phyloP scores from a whole-genome alignment of 2,888 invertebrate genomes.

The Drosophila trichaetosa region DNA sequence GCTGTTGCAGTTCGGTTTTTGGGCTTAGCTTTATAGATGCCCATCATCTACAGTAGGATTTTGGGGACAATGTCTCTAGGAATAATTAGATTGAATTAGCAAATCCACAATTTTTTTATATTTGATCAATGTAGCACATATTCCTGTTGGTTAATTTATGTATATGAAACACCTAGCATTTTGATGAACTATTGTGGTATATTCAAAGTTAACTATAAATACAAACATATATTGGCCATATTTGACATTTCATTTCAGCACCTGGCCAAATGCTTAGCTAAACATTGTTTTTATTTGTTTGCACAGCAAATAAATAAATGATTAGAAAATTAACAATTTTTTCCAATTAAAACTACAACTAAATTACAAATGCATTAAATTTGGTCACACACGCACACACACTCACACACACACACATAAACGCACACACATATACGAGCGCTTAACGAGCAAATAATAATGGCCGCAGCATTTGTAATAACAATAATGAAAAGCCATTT shows the following conservation, averaged over 20 bases:
- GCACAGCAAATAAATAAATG: constrained; percentile 64
- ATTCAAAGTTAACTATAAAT: neutral
- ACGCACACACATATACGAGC: constrained; percentile 1
- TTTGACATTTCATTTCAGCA: neutral
- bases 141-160: neutral
- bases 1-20: constrained; percentile 27
- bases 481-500: constrained; percentile 79
- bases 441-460: constrained; percentile 76
- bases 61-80: neutral
- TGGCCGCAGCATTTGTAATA: constrained; percentile 76
- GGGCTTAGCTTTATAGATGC: neutral
- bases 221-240: neutral
- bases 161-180: neutral
- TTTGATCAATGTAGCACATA: neutral
- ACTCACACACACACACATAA: neutral
- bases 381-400: constrained; percentile 43
- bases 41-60: constrained; percentile 6
- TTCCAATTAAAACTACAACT: constrained; percentile 81
- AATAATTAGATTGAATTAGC: constrained; percentile 1
- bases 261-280: neutral
- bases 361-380: constrained; percentile 81
- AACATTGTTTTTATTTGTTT: constrained; percentile 14
- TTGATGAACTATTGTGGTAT: neutral
- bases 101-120: neutral
- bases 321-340: constrained; percentile 75